These are phyloP conservation scores for Orientallactaga sibirica DNA, from an alignment of 2,797 vertebrate genomes.

Conservation along the genomic window DNA sequence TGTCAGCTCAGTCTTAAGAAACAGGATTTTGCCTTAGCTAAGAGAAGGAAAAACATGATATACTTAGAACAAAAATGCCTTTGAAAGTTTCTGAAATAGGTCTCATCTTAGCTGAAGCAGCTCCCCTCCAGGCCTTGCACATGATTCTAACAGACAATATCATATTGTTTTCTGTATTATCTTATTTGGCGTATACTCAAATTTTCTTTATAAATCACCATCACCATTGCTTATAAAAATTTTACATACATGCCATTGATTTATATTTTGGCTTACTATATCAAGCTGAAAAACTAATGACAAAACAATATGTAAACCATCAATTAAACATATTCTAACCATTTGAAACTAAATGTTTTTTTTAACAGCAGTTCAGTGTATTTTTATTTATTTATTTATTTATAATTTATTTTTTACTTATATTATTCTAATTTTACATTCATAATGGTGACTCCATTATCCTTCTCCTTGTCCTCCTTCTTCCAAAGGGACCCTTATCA, in stretches of 20 bases:
- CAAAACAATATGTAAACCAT: neutral
- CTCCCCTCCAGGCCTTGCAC: neutral
- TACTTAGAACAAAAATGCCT: neutral
- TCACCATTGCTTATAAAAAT: neutral
- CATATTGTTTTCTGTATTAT: neutral
- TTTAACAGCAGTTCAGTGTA: too few species aligned
- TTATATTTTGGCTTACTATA: neutral
- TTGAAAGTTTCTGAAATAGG: neutral
- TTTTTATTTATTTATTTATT: too few species aligned
- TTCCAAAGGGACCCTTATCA: too few species aligned
- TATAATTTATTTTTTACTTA: too few species aligned
- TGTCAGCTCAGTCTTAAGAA: neutral
- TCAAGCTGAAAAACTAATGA: neutral
- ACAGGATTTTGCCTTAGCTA: neutral
- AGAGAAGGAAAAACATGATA: neutral
- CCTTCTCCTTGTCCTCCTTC: too few species aligned
- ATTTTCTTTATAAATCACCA: neutral
- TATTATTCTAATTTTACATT: too few species aligned
- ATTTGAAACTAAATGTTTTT: conserved; percentile 7
- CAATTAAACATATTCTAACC: conserved; percentile 31
- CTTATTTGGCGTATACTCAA: neutral
- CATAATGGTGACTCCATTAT: too few species aligned
- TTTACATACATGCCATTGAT: neutral
- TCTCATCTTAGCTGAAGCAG: neutral
- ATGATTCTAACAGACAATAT: neutral